Evolutionary conservation across 2,113 vertebrate genomes (phyloP), one percentile per base, ranked within the genome.

Genomic region (Typhlomys cinereus): DNA sequence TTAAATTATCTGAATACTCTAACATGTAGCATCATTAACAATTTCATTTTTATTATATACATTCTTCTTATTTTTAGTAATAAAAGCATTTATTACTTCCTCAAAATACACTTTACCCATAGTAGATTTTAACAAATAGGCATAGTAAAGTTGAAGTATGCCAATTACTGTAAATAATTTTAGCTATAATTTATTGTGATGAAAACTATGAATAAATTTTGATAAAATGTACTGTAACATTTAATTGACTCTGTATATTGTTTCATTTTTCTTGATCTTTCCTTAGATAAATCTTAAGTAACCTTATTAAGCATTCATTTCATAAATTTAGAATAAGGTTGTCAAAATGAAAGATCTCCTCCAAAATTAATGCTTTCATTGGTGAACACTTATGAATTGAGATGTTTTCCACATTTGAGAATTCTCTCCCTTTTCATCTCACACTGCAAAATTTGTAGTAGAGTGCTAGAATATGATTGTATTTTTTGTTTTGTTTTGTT

Each of bases 291-390:
- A 74, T 86, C 18, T 87, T 92, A 64, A 62, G 50, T 41, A 90
- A 85, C 13, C 7, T 14, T 95, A 69, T 83, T 92, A 59, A 90
- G 20, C 44, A 81, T 92, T 92, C 44, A 74, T 66, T 84, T 75
- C 92, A 3, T 11, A 62, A 50, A 1, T 92, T 95, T 84, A 79
- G 54, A 80, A 87, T 81, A 74, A 48, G n/a, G 62, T 94, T 69
- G n/a, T 93, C 67, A 87, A 92, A 95, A 80, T 78, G 36, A 76
- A 93, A 95, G 23, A 11, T 31, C 7, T 57, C 48, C 84, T 86
- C 54, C 92, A 90, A 93, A 90, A 62, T 91, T 90, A 90, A 59
- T 75, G 39, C 64, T 54, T 85, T 92, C 92, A 48, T 95, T 89
- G 29, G 36, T 44, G 15, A 70, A 79, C 27, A 69, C 71, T 88